Base-by-base conservation (phyloP, 2,113 vertebrate species). In the Carlito syrichta region DNA sequence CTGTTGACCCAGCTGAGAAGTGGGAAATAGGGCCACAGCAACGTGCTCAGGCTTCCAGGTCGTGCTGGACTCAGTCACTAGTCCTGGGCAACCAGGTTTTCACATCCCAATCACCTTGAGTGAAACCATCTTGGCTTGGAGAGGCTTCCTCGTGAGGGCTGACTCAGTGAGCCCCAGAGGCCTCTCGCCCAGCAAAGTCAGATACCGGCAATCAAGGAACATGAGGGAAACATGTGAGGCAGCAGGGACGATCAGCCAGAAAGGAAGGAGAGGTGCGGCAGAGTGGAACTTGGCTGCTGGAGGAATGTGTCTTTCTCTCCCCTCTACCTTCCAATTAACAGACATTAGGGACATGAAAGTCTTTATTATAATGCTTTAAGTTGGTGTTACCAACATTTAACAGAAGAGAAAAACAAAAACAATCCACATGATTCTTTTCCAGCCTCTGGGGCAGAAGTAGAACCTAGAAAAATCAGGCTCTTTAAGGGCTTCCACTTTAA, bases 331-430 rank as follows among this genome's bases (percentile, higher is more conserved):
- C 69, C 48, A 58, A 8, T 56, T 54, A 88, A 81, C 19, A 69
- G 56, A 76, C 9, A 0, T n/a, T n/a, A 54, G 48, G 43, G 23
- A 38, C 68, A 50, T 85, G 66, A 3, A 35, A 69, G 40, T 94
- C 16, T 93, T 96, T 91, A 91, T 94, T 94, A 58, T 48, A 68
- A 86, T 4, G n/a, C n/a, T n/a, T 86, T 40, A 77, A 43, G 62
- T 86, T 74, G 3, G 0, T 77, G 27, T 86, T 96, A 56, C 48
- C 89, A 91, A 94, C 83, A 82, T 66, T 92, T 71, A 88, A 73
- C 60, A 43, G 5, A 20, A 25, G 14, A 32, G 48, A 16, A 6
- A 56, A 66, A 22, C 43, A 82, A 92, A n/a, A 52, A 22, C n/a
- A 50, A 38, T 16, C 3, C 25, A 78, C 17, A 50, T 4, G 40